Evolutionary conservation across 2,797 vertebrate species (phyloP).

Genomic region (Enteromius treurensis): DNA sequence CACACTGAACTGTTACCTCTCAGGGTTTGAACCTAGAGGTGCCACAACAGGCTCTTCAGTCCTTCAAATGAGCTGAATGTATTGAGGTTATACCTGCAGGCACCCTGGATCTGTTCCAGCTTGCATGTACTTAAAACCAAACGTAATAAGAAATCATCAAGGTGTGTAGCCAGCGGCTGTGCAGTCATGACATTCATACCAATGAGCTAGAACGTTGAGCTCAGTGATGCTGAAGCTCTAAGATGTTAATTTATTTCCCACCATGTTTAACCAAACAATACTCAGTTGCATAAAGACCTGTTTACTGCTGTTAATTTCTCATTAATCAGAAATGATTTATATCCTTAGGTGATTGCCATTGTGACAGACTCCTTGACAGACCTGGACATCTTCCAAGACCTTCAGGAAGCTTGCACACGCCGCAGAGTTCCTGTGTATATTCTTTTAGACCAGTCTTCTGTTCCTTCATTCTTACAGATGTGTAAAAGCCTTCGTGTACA

Average conservation of each 20-base stretch:
- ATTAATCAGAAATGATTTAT: slow-evolving; percentile 25
- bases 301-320: neutral
- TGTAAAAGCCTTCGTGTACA: slow-evolving; percentile 83
- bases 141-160: slow-evolving; percentile 40
- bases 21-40: slow-evolving; percentile 34
- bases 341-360: slow-evolving; percentile 91
- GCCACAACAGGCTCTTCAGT: slow-evolving; percentile 46
- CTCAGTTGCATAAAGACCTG: neutral
- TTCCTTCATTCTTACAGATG: slow-evolving; percentile 90
- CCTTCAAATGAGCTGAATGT: slow-evolving; percentile 34
- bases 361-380: slow-evolving; percentile 97
- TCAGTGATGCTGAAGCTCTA: neutral
- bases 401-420: slow-evolving; percentile 85
- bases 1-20: slow-evolving; percentile 4
- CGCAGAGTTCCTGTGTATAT: slow-evolving; percentile 90
- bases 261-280: neutral
- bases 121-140: slow-evolving; percentile 43
- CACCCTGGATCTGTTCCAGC: slow-evolving; percentile 31
- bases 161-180: slow-evolving; percentile 40
- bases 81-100: slow-evolving; percentile 34
- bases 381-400: slow-evolving; percentile 92
- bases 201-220: slow-evolving; percentile 13
- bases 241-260: neutral
- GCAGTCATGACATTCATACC: slow-evolving; percentile 22
- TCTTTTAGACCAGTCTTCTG: slow-evolving; percentile 86